Conservation (phyloP, 2,113 vertebrate species). For the Sylvietta virens region DNA sequence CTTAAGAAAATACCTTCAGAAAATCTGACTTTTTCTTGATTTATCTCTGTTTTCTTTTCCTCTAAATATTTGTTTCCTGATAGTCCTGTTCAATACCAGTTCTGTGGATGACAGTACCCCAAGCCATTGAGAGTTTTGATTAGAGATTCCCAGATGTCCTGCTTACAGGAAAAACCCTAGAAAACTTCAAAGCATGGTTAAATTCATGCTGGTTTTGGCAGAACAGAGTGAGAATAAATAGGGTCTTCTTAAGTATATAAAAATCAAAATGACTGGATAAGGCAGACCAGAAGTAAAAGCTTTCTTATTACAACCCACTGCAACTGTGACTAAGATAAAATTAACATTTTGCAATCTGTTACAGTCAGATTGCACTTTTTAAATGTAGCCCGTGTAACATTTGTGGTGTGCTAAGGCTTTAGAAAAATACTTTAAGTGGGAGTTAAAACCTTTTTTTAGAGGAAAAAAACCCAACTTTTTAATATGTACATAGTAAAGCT, state of each 20-base stretch:
- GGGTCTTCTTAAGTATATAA: not conserved
- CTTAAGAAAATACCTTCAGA: not conserved
- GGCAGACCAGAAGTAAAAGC: not conserved
- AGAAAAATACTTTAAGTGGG: not conserved
- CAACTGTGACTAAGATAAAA: not conserved
- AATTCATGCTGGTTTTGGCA: not conserved
- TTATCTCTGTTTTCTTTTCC: not conserved
- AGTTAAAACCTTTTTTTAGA: not conserved
- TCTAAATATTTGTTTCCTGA: not conserved
- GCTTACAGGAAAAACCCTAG: not conserved
- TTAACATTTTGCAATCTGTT: constrained; percentile 6
- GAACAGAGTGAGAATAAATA: not conserved
- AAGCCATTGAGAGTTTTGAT: not conserved
- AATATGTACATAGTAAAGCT: not conserved
- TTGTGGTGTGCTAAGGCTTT: not conserved
- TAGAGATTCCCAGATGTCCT: not conserved
- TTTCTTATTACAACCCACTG: not conserved
- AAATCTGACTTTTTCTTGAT: not conserved
- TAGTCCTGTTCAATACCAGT: not conserved
- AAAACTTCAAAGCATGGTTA: not conserved
- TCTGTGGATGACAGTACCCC: not conserved
- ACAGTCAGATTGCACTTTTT: not conserved
- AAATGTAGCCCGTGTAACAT: not conserved
- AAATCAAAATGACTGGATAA: not conserved
- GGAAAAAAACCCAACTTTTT: not conserved